Evolutionary conservation across 2,113 vertebrate species (phyloP), one percentile per base, ranked within the genome.

Genomic region (Channa argus): DNA sequence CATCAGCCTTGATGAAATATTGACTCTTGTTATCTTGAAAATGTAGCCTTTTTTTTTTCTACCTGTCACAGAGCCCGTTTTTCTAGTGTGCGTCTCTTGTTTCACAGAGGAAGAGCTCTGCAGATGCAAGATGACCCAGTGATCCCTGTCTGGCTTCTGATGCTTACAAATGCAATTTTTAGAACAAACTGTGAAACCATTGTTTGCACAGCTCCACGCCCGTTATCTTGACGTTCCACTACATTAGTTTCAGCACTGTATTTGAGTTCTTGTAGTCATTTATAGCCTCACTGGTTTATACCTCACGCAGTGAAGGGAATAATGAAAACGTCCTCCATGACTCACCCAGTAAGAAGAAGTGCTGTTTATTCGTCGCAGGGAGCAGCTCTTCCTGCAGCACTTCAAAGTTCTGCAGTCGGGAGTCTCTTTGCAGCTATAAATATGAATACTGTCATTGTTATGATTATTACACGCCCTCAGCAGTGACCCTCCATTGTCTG

Each of bases 61-160:
- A 14, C 34, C 49, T 55, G 63, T 71, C 67, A 11, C 46, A 1
- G 13, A 9, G 37, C 12, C 37, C 87, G 67, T 69, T 76, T 80
- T 64, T 38, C 50, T 51, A 52, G 38, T 66, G 53, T 61, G 37
- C 37, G 13, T 2, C 52, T 52, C 36, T 10, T 55, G 43, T 44
- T 71, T 81, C 66, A 58, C 73, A 83, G 89, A 91, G 91, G 91
- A 91, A 92, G 71, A 56, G 76, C 53, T 33, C 47, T 59, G 47
- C 91, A 92, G 91, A 89, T 92, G 90, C 77, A 54, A 47, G 61
- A 66, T 91, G 91, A 92, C 91, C 91, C 86, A 82, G 6, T 79
- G 86, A 84, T 77, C 90, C 79, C 78, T 77, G 79, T 82, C 79
- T 83, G 76, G 72, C 81, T 76, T 74, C 85, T 24, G 56, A 82